Evolutionary conservation across 2,888 invertebrate genomes (phyloP), one percentile per base, ranked within the genome.

Genomic region (Hyposoter didymator): DNA sequence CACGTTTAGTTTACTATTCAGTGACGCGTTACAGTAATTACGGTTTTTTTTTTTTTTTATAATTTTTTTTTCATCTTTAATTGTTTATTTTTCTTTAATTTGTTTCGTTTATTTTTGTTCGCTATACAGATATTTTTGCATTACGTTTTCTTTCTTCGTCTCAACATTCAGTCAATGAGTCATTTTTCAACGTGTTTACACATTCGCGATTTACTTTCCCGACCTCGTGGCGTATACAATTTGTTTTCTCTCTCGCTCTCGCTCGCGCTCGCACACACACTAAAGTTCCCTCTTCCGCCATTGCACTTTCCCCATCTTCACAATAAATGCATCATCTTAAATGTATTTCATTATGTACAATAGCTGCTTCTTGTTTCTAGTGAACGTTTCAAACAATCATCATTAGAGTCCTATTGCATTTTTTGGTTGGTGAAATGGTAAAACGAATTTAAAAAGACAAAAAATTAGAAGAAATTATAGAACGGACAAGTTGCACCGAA

Each of bases 291-390:
- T 88, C 86, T 78, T 89, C 89, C 91, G 91, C 91, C 93, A 94
- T 94, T 94, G 93, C 93, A 94, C 93, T 93, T 92, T 92, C 93
- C 87, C 93, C 93, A 92, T 93, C 91, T 90, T 91, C 91, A 91
- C 90, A 90, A 90, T 91, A 93, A 93, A 93, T 93, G 93, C 92
- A 93, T 59, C 59, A 59, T 90, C 92, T 92, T 93, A 92, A 92
- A 92, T 89, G 87, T 92, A 92, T 89, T 90, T 87, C 80, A 86
- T 88, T 88, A 88, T 88, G 82, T 89, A 88, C 88, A 89, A 82
- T 84, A 88, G 88, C 88, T 89, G 88, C 79, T 88, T 52, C 35
- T 76, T 73, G 69, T 72, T 64, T 82, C 81, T 79, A 84, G 78
- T 84, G 79, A 83, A 88, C 79, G 59, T 72, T 70, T 82, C 83